Conservation (phyloP, 1,140 invertebrate genomes). For the Sycophila sp. region DNA sequence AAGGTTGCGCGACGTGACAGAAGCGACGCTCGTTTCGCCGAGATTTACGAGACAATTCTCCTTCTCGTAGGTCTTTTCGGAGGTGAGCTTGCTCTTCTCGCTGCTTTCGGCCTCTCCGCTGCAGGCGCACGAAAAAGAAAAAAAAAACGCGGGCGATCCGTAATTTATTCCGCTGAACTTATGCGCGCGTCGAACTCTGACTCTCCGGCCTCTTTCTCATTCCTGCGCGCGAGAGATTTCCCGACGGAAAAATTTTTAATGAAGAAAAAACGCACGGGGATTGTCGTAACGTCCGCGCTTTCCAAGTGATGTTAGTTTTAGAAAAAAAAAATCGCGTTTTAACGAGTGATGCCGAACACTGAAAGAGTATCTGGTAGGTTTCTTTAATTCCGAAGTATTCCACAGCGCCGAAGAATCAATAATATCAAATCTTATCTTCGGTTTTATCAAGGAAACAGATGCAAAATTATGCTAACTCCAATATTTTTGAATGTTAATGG, state of each 20-base stretch:
- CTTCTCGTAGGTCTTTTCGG: neutral
- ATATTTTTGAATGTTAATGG: too few species aligned
- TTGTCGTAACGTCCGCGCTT: too few species aligned
- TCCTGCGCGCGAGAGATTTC: neutral
- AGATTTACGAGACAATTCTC: conserved; percentile 51
- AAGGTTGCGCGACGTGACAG: conserved; percentile 49
- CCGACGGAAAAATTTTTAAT: neutral
- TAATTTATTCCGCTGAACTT: neutral
- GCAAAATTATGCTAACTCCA: too few species aligned
- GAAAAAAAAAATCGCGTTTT: too few species aligned
- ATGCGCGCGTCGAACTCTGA: neutral
- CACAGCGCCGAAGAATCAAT: too few species aligned
- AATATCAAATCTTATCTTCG: too few species aligned
- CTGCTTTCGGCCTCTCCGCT: neutral
- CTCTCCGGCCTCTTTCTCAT: neutral
- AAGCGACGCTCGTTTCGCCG: conserved; percentile 40
- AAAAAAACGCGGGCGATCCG: neutral
- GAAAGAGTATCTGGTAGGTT: too few species aligned
- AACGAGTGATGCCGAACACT: too few species aligned
- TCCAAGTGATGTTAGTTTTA: too few species aligned
- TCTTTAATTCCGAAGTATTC: too few species aligned
- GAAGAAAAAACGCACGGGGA: too few species aligned
- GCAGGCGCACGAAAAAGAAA: neutral
- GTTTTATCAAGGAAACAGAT: too few species aligned
- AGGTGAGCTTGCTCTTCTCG: neutral